phyloP scores from a whole-genome alignment of 2,888 invertebrate species.

The Cepaea hortensis region DNA sequence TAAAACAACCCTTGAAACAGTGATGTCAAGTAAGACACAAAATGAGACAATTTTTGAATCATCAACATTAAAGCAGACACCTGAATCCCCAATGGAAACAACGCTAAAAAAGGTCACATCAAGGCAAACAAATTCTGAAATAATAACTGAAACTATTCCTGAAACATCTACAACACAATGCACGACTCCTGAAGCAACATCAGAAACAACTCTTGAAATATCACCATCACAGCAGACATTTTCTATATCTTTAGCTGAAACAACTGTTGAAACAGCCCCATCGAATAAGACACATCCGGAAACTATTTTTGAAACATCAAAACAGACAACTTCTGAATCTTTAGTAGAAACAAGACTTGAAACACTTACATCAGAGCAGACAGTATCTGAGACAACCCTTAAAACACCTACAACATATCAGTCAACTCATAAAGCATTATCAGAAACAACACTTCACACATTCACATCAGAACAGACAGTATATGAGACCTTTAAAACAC shows the following conservation, averaged over 20 bases:
- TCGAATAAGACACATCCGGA: neutral
- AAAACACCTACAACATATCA: neutral
- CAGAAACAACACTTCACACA: neutral
- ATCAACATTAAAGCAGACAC: too few species aligned
- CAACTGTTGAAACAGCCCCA: neutral
- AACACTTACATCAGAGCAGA: neutral
- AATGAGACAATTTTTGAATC: neutral
- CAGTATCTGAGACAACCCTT: neutral
- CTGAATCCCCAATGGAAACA: neutral
- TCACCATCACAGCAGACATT: neutral
- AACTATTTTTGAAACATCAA: neutral
- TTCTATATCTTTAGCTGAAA: too few species aligned
- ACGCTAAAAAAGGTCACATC: neutral
- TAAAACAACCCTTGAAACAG: neutral
- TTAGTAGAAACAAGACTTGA: neutral
- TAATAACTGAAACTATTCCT: neutral
- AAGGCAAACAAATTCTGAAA: neutral
- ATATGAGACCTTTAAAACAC: neutral
- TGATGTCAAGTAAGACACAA: neutral
- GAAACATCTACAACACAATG: neutral
- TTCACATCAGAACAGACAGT: neutral
- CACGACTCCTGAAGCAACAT: neutral
- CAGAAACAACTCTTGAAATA: neutral
- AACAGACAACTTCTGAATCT: neutral
- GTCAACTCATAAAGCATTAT: neutral